Evolutionary conservation across 2,113 vertebrate genomes (phyloP).

Genomic region (Neopipo cinnamomea): DNA sequence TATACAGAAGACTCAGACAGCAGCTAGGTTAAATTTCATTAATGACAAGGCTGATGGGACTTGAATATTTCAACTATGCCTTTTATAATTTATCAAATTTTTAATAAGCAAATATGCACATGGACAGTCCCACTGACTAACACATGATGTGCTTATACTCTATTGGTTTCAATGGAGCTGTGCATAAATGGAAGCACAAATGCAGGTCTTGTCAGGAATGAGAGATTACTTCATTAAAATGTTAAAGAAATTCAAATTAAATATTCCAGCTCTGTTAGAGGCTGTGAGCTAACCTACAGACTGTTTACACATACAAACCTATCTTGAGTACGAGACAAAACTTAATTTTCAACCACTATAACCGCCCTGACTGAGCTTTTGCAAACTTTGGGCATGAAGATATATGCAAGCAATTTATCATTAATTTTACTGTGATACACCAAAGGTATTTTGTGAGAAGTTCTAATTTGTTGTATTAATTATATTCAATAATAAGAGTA

Average conservation of each 20-base stretch:
- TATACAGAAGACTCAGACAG: neutral
- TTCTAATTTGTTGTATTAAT: slow-evolving; percentile 44
- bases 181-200: neutral
- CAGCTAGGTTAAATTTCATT: neutral
- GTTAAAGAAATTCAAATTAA: slow-evolving; percentile 59
- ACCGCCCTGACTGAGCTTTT: neutral
- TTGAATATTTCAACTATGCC: neutral
- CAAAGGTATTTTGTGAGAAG: neutral
- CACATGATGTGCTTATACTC: neutral
- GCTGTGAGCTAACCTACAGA: slow-evolving; percentile 44
- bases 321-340: neutral
- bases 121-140: neutral
- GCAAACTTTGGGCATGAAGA: slow-evolving; percentile 3
- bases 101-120: neutral
- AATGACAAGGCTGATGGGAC: neutral
- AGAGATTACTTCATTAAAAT: slow-evolving; percentile 63
- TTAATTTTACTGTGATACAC: neutral
- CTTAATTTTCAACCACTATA: slow-evolving; percentile 39
- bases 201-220: slow-evolving; percentile 13
- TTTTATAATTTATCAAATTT: neutral
- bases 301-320: slow-evolving; percentile 43
- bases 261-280: neutral
- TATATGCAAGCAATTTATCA: neutral
- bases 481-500: neutral
- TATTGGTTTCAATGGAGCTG: neutral